Evolutionary conservation across 2,797 vertebrate species (phyloP).

Genomic region (Ctenopoma multispine): DNA sequence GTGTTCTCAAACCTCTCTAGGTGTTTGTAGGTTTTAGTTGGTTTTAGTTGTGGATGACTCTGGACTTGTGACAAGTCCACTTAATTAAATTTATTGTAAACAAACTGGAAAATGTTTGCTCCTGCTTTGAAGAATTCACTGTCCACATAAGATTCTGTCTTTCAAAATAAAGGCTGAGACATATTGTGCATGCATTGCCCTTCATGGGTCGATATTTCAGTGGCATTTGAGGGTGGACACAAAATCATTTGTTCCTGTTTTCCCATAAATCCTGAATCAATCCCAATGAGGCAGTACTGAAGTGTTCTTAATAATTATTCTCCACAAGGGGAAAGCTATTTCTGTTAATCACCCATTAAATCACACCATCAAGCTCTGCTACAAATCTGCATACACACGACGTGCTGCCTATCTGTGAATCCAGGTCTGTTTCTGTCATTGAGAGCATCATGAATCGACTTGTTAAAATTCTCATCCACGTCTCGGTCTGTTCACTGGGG

Average conservation of each 20-base stretch:
- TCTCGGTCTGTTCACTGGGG: neutral
- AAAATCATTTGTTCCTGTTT: neutral
- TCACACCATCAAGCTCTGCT: neutral
- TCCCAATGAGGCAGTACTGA: neutral
- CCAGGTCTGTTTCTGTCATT: neutral
- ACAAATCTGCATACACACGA: neutral
- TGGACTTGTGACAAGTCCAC: no score
- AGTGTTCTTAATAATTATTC: constrained; percentile 18
- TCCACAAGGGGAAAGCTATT: neutral
- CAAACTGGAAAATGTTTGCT: neutral
- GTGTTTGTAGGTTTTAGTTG: no score
- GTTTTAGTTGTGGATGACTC: no score
- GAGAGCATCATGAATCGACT: neutral
- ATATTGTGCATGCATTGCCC: neutral
- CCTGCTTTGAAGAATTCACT: neutral
- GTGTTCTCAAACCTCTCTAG: no score
- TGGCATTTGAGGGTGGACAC: neutral
- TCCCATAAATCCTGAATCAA: constrained; percentile 9
- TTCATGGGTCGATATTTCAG: neutral
- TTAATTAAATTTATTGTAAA: no score
- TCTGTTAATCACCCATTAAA: constrained; percentile 19
- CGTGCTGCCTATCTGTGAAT: neutral
- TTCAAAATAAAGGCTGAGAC: no score
- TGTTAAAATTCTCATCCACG: constrained; percentile 46
- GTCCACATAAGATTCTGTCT: no score